phyloP scores from a whole-genome alignment of 2,113 vertebrate species.

The Cynocephalus volans region DNA sequence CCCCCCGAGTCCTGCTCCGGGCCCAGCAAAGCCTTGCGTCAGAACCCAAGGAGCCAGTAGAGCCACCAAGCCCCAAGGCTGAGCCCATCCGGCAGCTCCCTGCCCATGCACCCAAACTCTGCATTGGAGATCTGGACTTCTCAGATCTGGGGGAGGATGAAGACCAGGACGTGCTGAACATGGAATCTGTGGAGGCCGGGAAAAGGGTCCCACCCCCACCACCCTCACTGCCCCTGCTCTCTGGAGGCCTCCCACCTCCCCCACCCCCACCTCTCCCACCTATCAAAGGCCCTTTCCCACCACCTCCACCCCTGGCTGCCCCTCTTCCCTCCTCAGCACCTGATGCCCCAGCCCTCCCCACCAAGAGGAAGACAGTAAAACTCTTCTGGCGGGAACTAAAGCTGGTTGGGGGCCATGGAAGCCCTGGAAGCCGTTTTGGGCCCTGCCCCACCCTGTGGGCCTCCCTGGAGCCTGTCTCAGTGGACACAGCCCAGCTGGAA shows the following conservation, averaged over 20 bases:
- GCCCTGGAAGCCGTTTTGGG: slow-evolving; percentile 66
- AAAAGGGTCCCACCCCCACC: slow-evolving; percentile 77
- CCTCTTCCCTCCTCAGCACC: slow-evolving; percentile 57
- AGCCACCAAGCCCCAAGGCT: slow-evolving; percentile 87
- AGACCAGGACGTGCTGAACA: slow-evolving; percentile 93
- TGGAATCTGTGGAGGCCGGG: slow-evolving; percentile 79
- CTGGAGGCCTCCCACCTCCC: slow-evolving; percentile 85
- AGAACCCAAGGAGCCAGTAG: slow-evolving; percentile 88
- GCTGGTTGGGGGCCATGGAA: slow-evolving; percentile 78
- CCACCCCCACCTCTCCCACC: slow-evolving; percentile 88
- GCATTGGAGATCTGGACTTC: slow-evolving; percentile 98
- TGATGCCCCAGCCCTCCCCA: slow-evolving; percentile 82
- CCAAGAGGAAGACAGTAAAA: slow-evolving; percentile 97
- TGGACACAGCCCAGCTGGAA: slow-evolving; percentile 94
- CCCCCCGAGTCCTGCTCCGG: slow-evolving; percentile 78
- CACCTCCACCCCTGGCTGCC: slow-evolving; percentile 70
- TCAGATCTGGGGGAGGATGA: slow-evolving; percentile 97
- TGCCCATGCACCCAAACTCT: slow-evolving; percentile 88
- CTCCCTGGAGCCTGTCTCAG: slow-evolving; percentile 92
- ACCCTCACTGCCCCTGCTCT: slow-evolving; percentile 72
- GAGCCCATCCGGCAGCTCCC: slow-evolving; percentile 90
- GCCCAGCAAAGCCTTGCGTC: slow-evolving; percentile 92
- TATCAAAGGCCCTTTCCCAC: slow-evolving; percentile 16
- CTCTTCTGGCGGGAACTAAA: slow-evolving; percentile 98
- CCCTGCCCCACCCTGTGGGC: slow-evolving; percentile 94